These are phyloP conservation scores for Drosophila pegasa DNA, from an alignment of 2,888 invertebrate genomes.

Conservation along the genomic window DNA sequence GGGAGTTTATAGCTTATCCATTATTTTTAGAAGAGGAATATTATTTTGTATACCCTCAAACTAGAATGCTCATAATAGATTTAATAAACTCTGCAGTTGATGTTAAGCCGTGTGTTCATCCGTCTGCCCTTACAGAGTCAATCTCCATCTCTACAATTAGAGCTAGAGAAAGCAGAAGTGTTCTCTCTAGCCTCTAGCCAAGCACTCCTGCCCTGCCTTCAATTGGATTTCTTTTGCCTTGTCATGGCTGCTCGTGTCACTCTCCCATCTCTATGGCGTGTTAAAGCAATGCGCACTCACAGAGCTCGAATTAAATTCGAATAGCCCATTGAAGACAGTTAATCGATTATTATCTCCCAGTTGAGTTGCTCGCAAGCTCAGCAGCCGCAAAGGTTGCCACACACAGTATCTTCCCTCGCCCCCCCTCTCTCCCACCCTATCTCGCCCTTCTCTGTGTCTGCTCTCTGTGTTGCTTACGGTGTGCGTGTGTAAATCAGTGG, in stretches of 20 bases:
- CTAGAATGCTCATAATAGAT: too few species aligned
- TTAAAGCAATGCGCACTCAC: slow-evolving; percentile 16
- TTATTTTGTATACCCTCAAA: too few species aligned
- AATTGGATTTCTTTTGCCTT: too few species aligned
- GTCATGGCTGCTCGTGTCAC: background rate
- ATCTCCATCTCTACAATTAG: background rate
- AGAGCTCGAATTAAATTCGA: slow-evolving; percentile 36
- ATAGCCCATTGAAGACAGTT: slow-evolving; percentile 36
- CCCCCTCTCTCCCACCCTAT: background rate
- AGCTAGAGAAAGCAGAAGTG: background rate
- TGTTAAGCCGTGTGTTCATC: too few species aligned
- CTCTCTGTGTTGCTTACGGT: slow-evolving; percentile 1
- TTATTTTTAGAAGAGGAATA: background rate
- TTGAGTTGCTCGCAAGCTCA: slow-evolving; percentile 10
- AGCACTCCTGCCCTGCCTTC: too few species aligned
- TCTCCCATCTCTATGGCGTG: background rate
- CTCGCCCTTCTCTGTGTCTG: background rate
- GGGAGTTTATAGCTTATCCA: too few species aligned
- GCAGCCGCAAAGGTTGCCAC: slow-evolving; percentile 31
- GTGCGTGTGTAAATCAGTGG: slow-evolving; percentile 60
- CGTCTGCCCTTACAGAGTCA: too few species aligned
- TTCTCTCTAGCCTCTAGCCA: background rate
- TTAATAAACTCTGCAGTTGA: too few species aligned
- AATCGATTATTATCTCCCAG: slow-evolving; percentile 51
- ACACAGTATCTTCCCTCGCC: background rate